Conservation (phyloP, 37 sponge, comb jelly and placozoan species). For the Tethya wilhelma region DNA sequence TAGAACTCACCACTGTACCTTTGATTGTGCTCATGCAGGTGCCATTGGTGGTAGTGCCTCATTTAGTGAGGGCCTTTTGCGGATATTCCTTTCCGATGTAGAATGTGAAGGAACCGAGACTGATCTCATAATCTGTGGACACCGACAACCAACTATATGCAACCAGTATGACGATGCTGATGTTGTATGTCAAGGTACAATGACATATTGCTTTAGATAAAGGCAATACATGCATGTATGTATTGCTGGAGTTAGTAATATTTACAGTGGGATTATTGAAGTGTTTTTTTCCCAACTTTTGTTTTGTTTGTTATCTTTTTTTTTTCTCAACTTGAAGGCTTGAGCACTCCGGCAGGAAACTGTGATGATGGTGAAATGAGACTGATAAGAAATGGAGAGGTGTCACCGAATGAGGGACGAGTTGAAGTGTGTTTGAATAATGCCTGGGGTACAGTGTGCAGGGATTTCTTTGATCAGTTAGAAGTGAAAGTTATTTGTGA, state of each 20-base stretch:
- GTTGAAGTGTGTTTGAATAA: neutral
- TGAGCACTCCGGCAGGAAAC: neutral
- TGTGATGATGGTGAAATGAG: neutral
- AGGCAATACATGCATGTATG: too few relatives aligned
- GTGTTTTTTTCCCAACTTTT: too few relatives aligned
- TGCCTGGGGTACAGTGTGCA: too few relatives aligned
- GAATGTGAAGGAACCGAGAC: neutral
- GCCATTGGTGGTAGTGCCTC: neutral
- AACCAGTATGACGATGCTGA: neutral
- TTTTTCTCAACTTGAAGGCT: too few relatives aligned
- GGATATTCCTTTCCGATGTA: neutral
- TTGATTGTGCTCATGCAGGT: neutral
- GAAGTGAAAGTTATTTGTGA: neutral
- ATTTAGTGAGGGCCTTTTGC: neutral
- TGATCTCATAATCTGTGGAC: neutral
- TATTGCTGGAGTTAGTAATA: too few relatives aligned
- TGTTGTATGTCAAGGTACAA: neutral
- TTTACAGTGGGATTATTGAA: too few relatives aligned
- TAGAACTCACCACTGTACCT: too few relatives aligned
- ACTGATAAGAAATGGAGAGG: neutral
- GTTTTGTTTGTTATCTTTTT: too few relatives aligned
- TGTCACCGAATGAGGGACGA: neutral
- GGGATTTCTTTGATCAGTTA: neutral
- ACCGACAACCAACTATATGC: neutral
- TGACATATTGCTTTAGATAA: too few relatives aligned